These are phyloP conservation scores for Osmoderma eremita DNA, from an alignment of 2,888 invertebrate genomes.

Conservation along the genomic window DNA sequence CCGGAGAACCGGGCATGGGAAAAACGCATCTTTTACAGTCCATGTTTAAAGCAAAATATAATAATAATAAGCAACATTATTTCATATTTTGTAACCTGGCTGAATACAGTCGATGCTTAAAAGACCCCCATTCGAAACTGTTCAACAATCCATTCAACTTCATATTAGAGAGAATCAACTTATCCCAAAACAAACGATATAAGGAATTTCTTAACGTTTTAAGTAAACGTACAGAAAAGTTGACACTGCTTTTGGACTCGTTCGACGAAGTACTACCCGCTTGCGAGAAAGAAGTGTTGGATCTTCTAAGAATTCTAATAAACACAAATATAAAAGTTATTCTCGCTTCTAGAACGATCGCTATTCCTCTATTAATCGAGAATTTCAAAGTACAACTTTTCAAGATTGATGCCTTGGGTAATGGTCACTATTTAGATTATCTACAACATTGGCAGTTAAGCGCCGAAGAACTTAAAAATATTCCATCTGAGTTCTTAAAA, in stretches of 20 bases:
- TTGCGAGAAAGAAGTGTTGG: neutral
- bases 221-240: too few species aligned
- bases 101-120: neutral
- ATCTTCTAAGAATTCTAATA: neutral
- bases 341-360: neutral
- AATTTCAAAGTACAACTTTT: neutral
- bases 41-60: too few species aligned
- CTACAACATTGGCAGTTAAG: neutral
- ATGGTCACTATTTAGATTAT: neutral
- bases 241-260: conserved; percentile 3
- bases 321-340: neutral
- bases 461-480: neutral
- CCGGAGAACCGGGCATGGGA: conserved; percentile 10
- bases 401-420: neutral
- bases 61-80: neutral
- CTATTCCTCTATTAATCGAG: neutral
- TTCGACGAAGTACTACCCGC: neutral
- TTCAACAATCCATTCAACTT: neutral
- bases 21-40: neutral
- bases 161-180: neutral
- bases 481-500: neutral
- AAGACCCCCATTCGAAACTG: neutral
- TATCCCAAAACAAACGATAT: neutral
- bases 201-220: neutral
- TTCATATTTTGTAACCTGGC: neutral